Evolutionary conservation across 2,888 invertebrate species (phyloP), one percentile per base, ranked within the genome.

Genomic region (Heliothis peltigera): DNA sequence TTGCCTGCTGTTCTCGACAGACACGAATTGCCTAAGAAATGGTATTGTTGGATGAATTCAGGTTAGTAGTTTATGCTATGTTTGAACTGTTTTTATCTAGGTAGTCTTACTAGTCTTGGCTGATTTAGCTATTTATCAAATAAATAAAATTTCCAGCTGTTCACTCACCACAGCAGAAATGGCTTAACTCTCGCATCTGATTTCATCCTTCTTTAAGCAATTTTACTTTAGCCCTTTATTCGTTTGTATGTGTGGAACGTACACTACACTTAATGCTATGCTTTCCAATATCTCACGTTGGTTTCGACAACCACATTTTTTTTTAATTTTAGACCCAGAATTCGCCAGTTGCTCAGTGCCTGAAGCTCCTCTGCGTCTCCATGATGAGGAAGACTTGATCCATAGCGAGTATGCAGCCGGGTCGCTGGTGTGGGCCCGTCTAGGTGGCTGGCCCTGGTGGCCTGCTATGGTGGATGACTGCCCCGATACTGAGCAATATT

Each of bases 381-480:
- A 87, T 4, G 93, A 95, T 0, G 95, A 96, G 70, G 92, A 94
- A 47, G 95, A 95, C 62, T 84, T 96, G 32, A 96, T 97, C 28
- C 93, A 96, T 72, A 96, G 95, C 77, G 87, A 91, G 64, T 97
- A 95, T 79, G 95, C 96, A 2, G 96, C 96, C 4, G 97, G 97
- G 0, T 96, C 97, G 18, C 76, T 97, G 43, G 97, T 97, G 0
- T 96, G 96, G 96, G 97, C 96, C 0, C 95, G 92, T 42, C 74
- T 96, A 70, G 76, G 88, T 0, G 96, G 96, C 22, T 96, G 93
- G 91, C 97, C 97, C 1, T 97, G 96, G 96, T 97, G 97, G 97
- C 97, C 97, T 2, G 97, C 96, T 1, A 96, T 97, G 94, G 95
- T 97, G 0, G 97, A 97, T 70, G 96, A 96, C 82, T 96, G 96